A percentile compares a stretch with the other conserved stretches of the same genome.
Evolutionary conservation across 2,888 invertebrate species (phyloP).

Genomic region (Synergus laeviventris): DNA sequence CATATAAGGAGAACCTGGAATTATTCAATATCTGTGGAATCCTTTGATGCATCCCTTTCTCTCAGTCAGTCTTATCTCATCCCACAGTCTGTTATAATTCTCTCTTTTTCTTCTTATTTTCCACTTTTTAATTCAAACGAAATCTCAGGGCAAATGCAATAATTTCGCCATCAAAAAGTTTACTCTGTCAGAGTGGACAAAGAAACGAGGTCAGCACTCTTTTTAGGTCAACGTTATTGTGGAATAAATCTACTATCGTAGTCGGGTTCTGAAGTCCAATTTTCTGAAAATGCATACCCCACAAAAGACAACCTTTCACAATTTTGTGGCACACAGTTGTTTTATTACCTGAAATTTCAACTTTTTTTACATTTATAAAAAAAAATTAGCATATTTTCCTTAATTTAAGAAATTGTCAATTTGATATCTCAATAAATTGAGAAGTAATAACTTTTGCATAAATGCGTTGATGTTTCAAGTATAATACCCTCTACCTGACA

Average conservation of each 20-base stretch:
- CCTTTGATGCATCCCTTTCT: slow-evolving; percentile 32
- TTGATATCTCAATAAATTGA: too few species aligned
- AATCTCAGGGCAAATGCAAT: slow-evolving; percentile 28
- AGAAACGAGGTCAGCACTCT: slow-evolving; percentile 23
- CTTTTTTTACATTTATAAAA: too few species aligned
- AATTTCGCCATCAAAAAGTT: slow-evolving; percentile 30
- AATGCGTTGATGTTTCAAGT: background rate
- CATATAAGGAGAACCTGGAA: slow-evolving; percentile 38
- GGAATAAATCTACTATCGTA: slow-evolving; percentile 10
- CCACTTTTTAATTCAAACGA: too few species aligned
- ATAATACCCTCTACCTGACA: background rate
- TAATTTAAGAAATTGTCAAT: too few species aligned
- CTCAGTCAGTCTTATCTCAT: background rate
- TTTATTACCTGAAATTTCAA: background rate
- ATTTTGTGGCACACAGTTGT: background rate
- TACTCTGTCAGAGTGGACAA: slow-evolving; percentile 20
- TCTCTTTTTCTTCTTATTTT: background rate
- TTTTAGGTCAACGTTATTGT: slow-evolving; percentile 33
- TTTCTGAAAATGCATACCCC: background rate
- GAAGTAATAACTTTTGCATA: background rate
- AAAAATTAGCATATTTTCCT: too few species aligned
- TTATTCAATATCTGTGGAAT: slow-evolving; percentile 40
- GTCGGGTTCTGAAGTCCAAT: background rate
- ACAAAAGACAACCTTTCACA: background rate
- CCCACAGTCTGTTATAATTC: background rate